These are phyloP conservation scores for Phaenicophaeus curvirostris DNA, from an alignment of 2,797 vertebrate species.

Conservation along the genomic window DNA sequence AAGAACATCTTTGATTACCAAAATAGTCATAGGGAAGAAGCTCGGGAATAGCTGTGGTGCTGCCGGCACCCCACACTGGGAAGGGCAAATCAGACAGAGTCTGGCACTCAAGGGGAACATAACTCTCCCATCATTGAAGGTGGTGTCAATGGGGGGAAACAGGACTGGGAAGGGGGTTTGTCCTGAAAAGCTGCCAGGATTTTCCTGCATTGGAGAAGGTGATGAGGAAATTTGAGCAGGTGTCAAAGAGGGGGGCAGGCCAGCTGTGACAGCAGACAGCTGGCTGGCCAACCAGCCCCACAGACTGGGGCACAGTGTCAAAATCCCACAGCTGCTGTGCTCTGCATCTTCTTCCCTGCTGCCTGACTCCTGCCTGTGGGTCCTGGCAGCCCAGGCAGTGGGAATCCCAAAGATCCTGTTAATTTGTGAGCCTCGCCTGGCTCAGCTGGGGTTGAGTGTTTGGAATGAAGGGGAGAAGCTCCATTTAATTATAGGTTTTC, in stretches of 20 bases:
- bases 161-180: rapidly evolving
- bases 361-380: background rate
- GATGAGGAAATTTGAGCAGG: background rate
- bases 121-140: background rate
- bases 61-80: rapidly evolving
- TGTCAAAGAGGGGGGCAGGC: background rate
- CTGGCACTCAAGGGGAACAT: rapidly evolving
- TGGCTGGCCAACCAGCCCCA: background rate
- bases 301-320: rapidly evolving
- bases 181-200: background rate
- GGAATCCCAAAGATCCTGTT: background rate
- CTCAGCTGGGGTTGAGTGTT: background rate
- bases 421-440: background rate
- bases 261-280: background rate
- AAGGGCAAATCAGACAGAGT: background rate
- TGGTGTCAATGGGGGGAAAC: rapidly evolving
- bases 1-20: constrained; percentile 44
- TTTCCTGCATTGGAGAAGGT: background rate
- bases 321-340: rapidly evolving
- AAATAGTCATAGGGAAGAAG: background rate
- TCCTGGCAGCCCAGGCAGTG: rapidly evolving
- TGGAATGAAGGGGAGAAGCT: background rate
- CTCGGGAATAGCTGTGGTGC: background rate
- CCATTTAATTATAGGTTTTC: background rate
- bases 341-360: rapidly evolving